Percentiles rank a stretch among this genome's conserved stretches.
phyloP scores from a whole-genome alignment of 2,113 vertebrate genomes.

The Bostrychus sinensis region DNA sequence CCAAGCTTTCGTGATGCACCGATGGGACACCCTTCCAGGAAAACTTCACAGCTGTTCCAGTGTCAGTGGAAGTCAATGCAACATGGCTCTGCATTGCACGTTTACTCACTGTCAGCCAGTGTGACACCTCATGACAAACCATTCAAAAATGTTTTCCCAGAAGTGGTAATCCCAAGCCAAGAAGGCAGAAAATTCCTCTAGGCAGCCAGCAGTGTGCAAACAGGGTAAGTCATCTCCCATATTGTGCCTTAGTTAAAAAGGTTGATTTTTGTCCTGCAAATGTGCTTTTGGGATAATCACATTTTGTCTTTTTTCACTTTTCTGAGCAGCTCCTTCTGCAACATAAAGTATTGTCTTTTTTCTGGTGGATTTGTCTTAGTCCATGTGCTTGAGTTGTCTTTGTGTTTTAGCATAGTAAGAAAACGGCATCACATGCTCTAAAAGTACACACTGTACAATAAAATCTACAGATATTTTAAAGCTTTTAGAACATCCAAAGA shows the following conservation, averaged over 20 bases:
- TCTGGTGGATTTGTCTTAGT: constrained; percentile 37
- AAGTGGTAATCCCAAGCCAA: constrained; percentile 12
- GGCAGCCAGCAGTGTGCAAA: constrained; percentile 27
- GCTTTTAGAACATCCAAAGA: constrained; percentile 76
- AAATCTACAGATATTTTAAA: constrained; percentile 81
- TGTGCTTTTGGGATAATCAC: constrained; percentile 52
- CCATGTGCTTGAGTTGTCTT: constrained; percentile 71
- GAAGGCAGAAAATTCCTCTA: constrained; percentile 26
- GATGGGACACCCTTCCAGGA: constrained; percentile 23
- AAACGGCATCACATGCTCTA: constrained; percentile 81
- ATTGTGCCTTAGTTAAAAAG: constrained; percentile 33
- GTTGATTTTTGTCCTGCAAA: constrained; percentile 57
- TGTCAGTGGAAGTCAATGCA: constrained; percentile 45
- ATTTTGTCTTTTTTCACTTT: constrained; percentile 27
- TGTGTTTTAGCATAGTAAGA: constrained; percentile 75
- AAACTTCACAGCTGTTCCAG: constrained; percentile 31
- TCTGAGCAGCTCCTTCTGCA: constrained; percentile 9
- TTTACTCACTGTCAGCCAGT: constrained; percentile 33
- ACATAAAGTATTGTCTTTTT: constrained; percentile 10
- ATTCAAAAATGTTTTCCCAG: constrained; percentile 22
- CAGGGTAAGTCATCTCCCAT: constrained; percentile 13
- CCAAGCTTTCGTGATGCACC: constrained; percentile 6
- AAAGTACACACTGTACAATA: constrained; percentile 81
- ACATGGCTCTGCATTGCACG: constrained; percentile 27
- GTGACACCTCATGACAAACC: constrained; percentile 14